Conservation (phyloP, 2,113 vertebrate species). For the Athene noctua region DNA sequence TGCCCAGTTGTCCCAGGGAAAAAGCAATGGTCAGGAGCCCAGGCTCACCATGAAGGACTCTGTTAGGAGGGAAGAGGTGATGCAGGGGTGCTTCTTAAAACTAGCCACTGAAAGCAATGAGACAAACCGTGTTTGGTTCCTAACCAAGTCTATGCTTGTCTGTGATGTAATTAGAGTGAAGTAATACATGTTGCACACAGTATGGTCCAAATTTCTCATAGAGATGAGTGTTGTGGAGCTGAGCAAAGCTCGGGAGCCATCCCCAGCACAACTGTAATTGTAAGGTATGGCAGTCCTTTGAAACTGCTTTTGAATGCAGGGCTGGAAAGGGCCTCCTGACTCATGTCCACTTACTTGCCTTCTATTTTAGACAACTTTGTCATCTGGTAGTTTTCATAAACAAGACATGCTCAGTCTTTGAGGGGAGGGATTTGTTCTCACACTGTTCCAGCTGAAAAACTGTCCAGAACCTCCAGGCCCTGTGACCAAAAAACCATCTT, state of each 20-base stretch:
- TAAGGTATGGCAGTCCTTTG: neutral
- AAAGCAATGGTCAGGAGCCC: neutral
- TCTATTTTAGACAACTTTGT: neutral
- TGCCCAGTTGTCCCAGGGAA: neutral
- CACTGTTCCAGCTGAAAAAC: neutral
- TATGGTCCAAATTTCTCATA: neutral
- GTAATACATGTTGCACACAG: neutral
- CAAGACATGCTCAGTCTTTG: neutral
- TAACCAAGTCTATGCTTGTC: constrained; percentile 9
- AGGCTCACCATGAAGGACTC: neutral
- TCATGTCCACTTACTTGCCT: neutral
- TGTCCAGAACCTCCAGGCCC: neutral
- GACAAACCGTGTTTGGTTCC: neutral
- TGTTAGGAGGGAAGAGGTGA: neutral
- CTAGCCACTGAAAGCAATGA: neutral
- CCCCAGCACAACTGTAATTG: neutral
- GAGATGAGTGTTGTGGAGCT: neutral
- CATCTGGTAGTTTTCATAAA: neutral
- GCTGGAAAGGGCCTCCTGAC: neutral
- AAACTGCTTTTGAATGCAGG: neutral
- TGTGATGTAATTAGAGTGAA: constrained; percentile 16
- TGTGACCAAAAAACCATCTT: neutral
- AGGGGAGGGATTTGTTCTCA: neutral
- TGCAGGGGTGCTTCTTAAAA: neutral
- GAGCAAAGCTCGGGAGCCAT: neutral